Evolutionary conservation across 2,797 vertebrate species (phyloP), one percentile per base, ranked within the genome.

Genomic region (Myripristis jacobus): DNA sequence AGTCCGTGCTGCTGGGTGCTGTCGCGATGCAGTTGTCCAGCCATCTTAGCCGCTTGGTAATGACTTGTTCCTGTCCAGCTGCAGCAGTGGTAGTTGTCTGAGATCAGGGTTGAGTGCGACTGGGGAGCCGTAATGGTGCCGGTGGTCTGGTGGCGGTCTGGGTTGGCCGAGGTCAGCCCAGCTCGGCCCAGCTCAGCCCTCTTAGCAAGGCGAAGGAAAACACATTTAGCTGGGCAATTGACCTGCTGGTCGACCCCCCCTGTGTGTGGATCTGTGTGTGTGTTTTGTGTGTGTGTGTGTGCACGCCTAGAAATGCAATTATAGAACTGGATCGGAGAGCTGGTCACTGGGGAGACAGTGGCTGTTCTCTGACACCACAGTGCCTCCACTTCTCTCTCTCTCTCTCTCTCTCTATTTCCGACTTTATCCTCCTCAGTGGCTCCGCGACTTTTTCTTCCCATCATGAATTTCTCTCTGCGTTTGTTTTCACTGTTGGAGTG

Each of bases 231-330:
- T 84, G 87, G 79, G 88, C 88, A 90, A 87, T 92, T 93, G 92
- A 93, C 89, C 92, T 12, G 1, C 61, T 77, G 88, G 85, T 84
- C 87, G 73, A 72, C 62, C 34, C 50, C 34, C 50, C 60, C 47
- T 73, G 54, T 79, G 74, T 77, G 62, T 53, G 43, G 48, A 56
- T 13, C 25, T 70, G 73, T 60, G 73, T 66, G 70, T 21, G 55
- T 61, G 61, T 54, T 51, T 15, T 70, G 58, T 36, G 57, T 47
- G 55, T 57, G 16, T 16, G 72, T 52, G 92, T 22, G 43, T 19
- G 85, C 79, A 86, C 84, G 60, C 70, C 79, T 77, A 94, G 91
- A 93, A 96, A 95, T 95, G 95, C 95, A 96, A 96, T 97, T 96
- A 96, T 96, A 96, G 92, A 91, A 94, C 52, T 94, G 83, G 93